Evolutionary conservation across 2,113 vertebrate genomes (phyloP).

Genomic region (Neolamprologus ventralis): DNA sequence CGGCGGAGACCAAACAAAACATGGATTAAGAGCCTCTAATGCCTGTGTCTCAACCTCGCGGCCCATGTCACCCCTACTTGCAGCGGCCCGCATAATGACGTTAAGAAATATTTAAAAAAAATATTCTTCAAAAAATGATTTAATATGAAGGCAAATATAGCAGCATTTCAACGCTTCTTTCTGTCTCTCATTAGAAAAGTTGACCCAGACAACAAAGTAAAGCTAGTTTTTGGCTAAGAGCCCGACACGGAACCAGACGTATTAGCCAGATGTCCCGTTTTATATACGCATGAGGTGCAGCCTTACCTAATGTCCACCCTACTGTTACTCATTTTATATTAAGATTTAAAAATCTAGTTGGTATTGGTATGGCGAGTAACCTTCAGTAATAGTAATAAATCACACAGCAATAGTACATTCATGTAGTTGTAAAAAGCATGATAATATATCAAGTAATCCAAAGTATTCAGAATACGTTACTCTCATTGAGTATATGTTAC

Average conservation of each 20-base stretch:
- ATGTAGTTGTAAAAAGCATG: neutral
- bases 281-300: neutral
- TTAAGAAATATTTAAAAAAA: neutral
- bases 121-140: neutral
- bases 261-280: neutral
- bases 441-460: neutral
- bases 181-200: neutral
- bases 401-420: neutral
- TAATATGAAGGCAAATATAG: neutral
- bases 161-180: neutral
- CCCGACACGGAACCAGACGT: fast-evolving
- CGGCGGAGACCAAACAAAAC: neutral
- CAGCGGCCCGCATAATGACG: neutral
- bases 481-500: neutral
- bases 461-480: neutral
- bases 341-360: neutral
- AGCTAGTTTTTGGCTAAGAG: neutral
- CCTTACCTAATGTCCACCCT: neutral
- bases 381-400: neutral
- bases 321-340: neutral
- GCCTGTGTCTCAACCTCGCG: neutral
- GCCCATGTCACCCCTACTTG: neutral
- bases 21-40: neutral
- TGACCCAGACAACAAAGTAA: neutral
- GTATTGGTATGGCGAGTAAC: neutral